Evolutionary conservation across 1,140 invertebrate genomes (phyloP).

Genomic region (Drosophila carrolli): DNA sequence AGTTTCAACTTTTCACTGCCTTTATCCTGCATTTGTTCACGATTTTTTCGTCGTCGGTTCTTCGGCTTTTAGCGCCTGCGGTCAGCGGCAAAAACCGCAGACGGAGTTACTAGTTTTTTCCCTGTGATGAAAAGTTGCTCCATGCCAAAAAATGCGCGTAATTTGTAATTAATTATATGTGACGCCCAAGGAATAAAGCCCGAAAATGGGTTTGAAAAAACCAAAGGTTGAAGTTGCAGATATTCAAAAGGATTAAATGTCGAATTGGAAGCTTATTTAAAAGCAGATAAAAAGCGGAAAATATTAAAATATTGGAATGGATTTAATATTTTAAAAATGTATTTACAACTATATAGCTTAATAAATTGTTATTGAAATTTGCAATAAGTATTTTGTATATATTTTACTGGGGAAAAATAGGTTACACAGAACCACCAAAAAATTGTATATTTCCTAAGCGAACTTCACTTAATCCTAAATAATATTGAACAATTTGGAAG

Average conservation of each 20-base stretch:
- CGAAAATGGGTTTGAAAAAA: slow-evolving; percentile 1
- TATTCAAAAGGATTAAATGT: slow-evolving; percentile 2
- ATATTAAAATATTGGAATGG: too few relatives aligned
- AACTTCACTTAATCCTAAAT: background rate
- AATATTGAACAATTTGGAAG: slow-evolving; percentile 7
- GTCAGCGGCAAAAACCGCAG: slow-evolving; percentile 59
- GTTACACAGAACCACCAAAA: too few relatives aligned
- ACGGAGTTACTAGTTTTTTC: slow-evolving; percentile 37
- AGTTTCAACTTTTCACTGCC: slow-evolving; percentile 22
- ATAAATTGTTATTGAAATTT: too few relatives aligned
- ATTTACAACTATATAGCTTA: too few relatives aligned
- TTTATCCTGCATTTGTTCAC: slow-evolving; percentile 14
- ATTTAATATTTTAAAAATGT: too few relatives aligned
- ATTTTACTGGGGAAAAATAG: too few relatives aligned
- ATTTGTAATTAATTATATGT: slow-evolving; percentile 57
- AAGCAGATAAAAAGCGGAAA: background rate
- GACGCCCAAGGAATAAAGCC: slow-evolving; percentile 34
- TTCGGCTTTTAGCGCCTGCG: slow-evolving; percentile 72
- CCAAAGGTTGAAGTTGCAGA: background rate
- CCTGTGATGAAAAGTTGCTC: slow-evolving; percentile 37
- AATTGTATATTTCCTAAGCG: too few relatives aligned
- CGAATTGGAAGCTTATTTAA: background rate
- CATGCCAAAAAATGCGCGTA: slow-evolving; percentile 46
- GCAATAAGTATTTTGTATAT: too few relatives aligned
- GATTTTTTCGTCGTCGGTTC: slow-evolving; percentile 34